Base-by-base conservation (phyloP, 2,888 invertebrate genomes). In the Orthonychiurus folsomi region DNA sequence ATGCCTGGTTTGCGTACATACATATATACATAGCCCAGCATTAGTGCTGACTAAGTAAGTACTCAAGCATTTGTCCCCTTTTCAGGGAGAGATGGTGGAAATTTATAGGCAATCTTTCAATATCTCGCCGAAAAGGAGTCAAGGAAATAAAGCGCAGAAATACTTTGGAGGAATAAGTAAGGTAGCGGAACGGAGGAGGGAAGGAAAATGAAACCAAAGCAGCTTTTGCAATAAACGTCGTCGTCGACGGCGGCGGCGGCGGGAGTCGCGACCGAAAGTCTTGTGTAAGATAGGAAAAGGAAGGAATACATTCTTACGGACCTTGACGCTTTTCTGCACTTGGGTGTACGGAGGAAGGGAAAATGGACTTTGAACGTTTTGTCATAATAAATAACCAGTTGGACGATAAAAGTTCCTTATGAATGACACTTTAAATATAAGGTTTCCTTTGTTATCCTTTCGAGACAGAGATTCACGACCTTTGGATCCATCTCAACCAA, bases 41-140 rank as follows among this genome's bases (percentile, higher is more conserved):
- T 37, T 37, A 37, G 37, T 56, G 56, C 56, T 56, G 56, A 56
- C 56, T 56, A 56, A 56, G 56, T 56, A 56, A 56, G 28, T 56
- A 37, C 37, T n/a, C 27, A 56, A 56, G 56, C 27, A 56, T 56
- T 56, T 56, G 56, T 56, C 56, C 56, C 12, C 26, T 24, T 55
- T 55, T 26, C 20, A 25, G 27, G 21, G 28, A 60, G 21, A 50
- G 59, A 60, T 56, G 50, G 48, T 60, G 47, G 59, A 60, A 60
- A 63, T 63, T 63, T 63, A 63, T 63, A 60, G 63, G 60, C 63
- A 63, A 63, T 63, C 63, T 63, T 63, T 63, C 63, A 63, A 63
- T 63, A 63, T 63, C 63, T 63, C 63, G 50, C 63, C 63, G 50
- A 60, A 63, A 60, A 63, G 53, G 50, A 56, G 56, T 61, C 61